Conservation (phyloP, 2,113 vertebrate species). For the Ammospiza caudacuta region DNA sequence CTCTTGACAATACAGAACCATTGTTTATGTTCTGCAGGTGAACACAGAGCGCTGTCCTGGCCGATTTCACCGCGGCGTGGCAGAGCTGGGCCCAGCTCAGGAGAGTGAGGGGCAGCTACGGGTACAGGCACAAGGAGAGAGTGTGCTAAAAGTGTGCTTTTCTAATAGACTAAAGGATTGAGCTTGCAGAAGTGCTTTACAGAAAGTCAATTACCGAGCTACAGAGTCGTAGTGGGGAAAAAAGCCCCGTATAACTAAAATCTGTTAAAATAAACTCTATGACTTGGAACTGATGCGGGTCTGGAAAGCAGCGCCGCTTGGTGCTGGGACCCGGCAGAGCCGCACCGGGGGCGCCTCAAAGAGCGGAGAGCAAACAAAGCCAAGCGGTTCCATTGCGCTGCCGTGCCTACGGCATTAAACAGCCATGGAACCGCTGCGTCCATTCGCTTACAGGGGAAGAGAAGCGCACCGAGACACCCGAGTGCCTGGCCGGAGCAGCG, state of each 20-base stretch:
- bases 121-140: too few species aligned
- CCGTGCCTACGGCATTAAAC: fast-evolving
- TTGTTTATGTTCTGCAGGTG: fast-evolving
- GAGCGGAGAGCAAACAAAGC: too few species aligned
- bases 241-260: fast-evolving
- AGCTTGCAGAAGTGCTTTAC: not conserved
- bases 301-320: not conserved
- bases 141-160: fast-evolving
- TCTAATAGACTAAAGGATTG: fast-evolving
- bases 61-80: not conserved
- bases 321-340: not conserved
- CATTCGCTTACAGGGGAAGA: fast-evolving
- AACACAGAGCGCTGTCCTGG: not conserved
- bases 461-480: not conserved
- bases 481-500: not conserved
- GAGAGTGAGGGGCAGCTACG: not conserved
- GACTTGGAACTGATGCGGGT: fast-evolving
- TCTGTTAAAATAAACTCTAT: fast-evolving
- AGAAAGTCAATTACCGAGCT: not conserved
- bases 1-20: not conserved
- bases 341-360: not conserved
- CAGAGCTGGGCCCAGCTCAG: not conserved
- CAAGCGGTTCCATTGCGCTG: fast-evolving
- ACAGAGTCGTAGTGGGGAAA: too few species aligned
- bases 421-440: fast-evolving